Percentiles rank a stretch among this genome's conserved stretches.
Conservation (phyloP, 2,888 invertebrate species). For the Limnephilus auricula region DNA sequence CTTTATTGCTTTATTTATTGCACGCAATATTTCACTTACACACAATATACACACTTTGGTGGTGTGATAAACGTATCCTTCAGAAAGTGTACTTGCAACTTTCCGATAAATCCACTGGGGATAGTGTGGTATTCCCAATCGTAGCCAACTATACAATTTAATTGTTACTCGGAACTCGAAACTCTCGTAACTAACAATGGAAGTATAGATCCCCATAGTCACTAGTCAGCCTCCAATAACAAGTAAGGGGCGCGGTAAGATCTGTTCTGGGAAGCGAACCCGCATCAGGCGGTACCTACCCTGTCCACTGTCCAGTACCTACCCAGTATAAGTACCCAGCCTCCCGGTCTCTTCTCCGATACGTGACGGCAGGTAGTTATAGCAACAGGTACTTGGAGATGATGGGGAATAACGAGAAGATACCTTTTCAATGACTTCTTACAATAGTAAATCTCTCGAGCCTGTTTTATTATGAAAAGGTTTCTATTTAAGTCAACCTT, state of each 20-base stretch:
- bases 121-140: background rate
- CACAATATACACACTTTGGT: too few relatives aligned
- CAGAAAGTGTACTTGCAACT: background rate
- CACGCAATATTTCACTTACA: background rate
- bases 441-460: background rate
- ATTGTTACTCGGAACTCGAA: background rate
- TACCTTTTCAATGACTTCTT: background rate
- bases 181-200: background rate
- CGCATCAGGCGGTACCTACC: background rate
- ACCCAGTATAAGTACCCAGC: background rate
- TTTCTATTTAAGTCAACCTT: background rate
- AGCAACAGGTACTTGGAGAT: conserved; percentile 5
- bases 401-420: background rate
- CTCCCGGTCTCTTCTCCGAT: background rate
- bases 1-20: background rate
- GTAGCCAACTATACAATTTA: background rate
- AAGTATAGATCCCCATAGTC: background rate
- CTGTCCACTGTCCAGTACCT: too few relatives aligned
- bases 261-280: conserved; percentile 31
- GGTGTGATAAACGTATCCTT: background rate
- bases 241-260: background rate
- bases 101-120: background rate
- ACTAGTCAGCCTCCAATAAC: background rate
- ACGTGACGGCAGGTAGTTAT: conserved; percentile 10
- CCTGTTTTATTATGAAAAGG: background rate